A percentile compares a stretch with the other conserved stretches of the same genome.
phyloP scores from a whole-genome alignment of 2,888 invertebrate genomes.

The Merodon equestris region DNA sequence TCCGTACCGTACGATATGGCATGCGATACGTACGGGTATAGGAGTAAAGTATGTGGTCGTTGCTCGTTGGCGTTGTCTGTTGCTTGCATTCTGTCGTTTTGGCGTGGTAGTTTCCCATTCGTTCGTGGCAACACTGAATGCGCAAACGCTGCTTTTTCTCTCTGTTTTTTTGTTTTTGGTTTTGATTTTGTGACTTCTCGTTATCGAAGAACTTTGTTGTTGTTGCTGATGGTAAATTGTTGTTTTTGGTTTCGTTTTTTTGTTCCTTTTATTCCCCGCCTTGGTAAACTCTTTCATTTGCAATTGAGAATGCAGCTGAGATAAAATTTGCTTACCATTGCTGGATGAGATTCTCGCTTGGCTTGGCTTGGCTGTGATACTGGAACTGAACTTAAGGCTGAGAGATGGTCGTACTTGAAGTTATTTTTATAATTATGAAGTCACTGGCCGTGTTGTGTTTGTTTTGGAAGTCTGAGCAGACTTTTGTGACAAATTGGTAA shows the following conservation, averaged over 20 bases:
- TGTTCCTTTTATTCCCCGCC: slow-evolving; percentile 25
- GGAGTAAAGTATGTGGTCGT: too few relatives aligned
- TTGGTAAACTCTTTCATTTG: slow-evolving; percentile 42
- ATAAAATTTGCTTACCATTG: slow-evolving; percentile 57
- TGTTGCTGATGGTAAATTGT: neutral
- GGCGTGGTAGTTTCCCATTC: slow-evolving; percentile 52
- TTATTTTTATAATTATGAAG: slow-evolving; percentile 52
- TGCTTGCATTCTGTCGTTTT: slow-evolving; percentile 17
- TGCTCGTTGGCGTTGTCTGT: neutral
- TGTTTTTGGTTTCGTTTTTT: neutral
- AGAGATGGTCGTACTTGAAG: slow-evolving; percentile 32
- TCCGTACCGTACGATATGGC: neutral
- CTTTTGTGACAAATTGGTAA: neutral
- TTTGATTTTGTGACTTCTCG: slow-evolving; percentile 20
- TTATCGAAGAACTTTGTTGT: slow-evolving; percentile 35
- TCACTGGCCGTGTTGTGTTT: slow-evolving; percentile 24
- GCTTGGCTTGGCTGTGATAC: slow-evolving; percentile 10
- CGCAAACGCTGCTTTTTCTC: slow-evolving; percentile 56
- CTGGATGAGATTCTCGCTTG: slow-evolving; percentile 25
- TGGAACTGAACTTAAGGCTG: too few relatives aligned
- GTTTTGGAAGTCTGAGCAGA: neutral
- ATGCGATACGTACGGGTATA: too few relatives aligned
- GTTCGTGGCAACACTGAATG: slow-evolving; percentile 48
- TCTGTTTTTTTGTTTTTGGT: slow-evolving; percentile 29
- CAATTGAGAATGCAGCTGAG: slow-evolving; percentile 50